Evolutionary conservation across 2,113 vertebrate genomes (phyloP), one percentile per base, ranked within the genome.

Genomic region (Oreochromis niloticus): DNA sequence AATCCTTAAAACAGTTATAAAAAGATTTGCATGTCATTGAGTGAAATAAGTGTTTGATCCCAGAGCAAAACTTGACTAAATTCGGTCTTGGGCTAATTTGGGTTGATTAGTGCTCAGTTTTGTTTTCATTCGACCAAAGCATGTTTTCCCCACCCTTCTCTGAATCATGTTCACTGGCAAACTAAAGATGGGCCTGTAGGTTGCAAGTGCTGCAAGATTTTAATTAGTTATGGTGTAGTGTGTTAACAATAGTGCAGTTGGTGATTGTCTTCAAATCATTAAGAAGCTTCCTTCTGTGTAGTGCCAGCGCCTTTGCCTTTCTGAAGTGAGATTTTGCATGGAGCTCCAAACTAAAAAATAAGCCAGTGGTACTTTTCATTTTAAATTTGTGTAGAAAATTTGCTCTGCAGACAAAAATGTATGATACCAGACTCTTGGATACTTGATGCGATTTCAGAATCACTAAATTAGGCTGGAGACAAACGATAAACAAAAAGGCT

Each of bases 261-360:
- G 59, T 63, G 59, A 63, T 63, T 19, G 30, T 63, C 30, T 11
- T 63, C 59, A 63, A 63, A 63, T 36, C 59, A 36, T 63, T 7
- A n/a, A 34, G 59, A 63, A 36, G 32, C 32, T 63, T 36, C 59
- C 17, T 0, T 36, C 17, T 0, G 17, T n/a, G 32, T 63, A 2
- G 59, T 63, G 4, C 59, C 59, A 63, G 59, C 19, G 32, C 34
- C 17, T 27, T 56, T 4, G 22, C 13, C 22, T 56, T 27, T 57
- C 12, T 54, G 17, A 43, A 43, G 41, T 19, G 19, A 56, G 13
- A 56, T 56, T 7, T 56, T 27, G 22, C 22, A 24, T 24, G 59
- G 59, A 63, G 59, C 59, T 63, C 32, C 32, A 63, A 9, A 63
- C 59, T 63, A 63, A 36, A 36, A n/a, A 63, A 11, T 63, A 36